phyloP scores from a whole-genome alignment of 2,113 vertebrate genomes.

The zebrafish (Danio rerio) region DNA sequence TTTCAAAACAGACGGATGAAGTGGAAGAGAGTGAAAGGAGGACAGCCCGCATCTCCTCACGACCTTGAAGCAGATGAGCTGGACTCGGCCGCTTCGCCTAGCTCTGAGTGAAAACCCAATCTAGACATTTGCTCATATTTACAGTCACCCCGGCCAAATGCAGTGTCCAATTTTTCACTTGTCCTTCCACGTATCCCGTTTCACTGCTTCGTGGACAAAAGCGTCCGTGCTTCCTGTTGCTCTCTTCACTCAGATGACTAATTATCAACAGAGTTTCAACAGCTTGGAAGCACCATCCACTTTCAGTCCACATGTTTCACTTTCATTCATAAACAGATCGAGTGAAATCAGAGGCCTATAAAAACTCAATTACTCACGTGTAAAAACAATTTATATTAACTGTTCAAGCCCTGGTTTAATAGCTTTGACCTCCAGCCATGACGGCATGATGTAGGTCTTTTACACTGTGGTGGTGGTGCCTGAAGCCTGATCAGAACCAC shows the following conservation, averaged over 20 bases:
- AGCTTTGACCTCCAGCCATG: conserved; percentile 44
- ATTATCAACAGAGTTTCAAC: conserved; percentile 28
- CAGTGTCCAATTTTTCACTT: conserved; percentile 34
- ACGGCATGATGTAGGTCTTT: conserved; percentile 29
- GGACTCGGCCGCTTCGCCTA: conserved; percentile 90
- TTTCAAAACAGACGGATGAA: conserved; percentile 99
- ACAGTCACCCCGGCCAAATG: conserved; percentile 11
- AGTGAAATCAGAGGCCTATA: conserved; percentile 34
- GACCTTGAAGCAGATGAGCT: conserved; percentile 87
- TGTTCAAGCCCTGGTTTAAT: conserved; percentile 34
- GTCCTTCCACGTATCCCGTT: conserved; percentile 38
- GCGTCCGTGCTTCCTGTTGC: conserved; percentile 24
- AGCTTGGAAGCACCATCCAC: conserved; percentile 42
- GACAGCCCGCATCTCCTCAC: conserved; percentile 84
- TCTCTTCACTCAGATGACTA: conserved; percentile 25
- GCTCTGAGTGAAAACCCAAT: conserved; percentile 80
- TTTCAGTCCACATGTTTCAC: conserved; percentile 24
- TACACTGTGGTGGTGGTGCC: conserved; percentile 62
- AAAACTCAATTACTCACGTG: conserved; percentile 33
- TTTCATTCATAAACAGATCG: conserved; percentile 33
- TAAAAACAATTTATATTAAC: conserved; percentile 29
- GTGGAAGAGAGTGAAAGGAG: conserved; percentile 96
- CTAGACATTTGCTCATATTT: conserved; percentile 22
- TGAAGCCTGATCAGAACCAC: conserved; percentile 70
- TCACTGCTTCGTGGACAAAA: conserved; percentile 37